These are phyloP conservation scores for Tretioscincus oriximinensis DNA, from an alignment of 2,113 vertebrate species.

Conservation along the genomic window DNA sequence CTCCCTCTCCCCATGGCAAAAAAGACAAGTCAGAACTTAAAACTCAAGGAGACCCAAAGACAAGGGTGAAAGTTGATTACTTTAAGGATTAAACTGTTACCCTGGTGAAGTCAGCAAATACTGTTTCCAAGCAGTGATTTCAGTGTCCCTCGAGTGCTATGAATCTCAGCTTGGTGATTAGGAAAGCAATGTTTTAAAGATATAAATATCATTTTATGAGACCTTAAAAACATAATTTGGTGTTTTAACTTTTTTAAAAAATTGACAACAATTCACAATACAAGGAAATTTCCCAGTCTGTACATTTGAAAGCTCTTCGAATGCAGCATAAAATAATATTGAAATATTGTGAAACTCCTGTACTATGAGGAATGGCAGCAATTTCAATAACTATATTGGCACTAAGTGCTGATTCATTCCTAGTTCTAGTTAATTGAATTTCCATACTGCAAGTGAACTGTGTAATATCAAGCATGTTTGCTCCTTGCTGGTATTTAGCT, in stretches of 20 bases:
- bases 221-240: slow-evolving; percentile 51
- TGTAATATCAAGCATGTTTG: slow-evolving; percentile 25
- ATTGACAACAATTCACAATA: slow-evolving; percentile 11
- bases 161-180: slow-evolving; percentile 64
- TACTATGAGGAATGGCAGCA: slow-evolving; percentile 1
- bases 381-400: slow-evolving; percentile 40
- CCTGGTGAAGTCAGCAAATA: slow-evolving; percentile 79
- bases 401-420: slow-evolving; percentile 19
- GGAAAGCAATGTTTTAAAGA: slow-evolving; percentile 65
- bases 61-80: slow-evolving; percentile 76
- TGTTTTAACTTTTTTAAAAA: slow-evolving; percentile 43
- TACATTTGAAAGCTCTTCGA: slow-evolving; percentile 18
- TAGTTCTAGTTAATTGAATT: slow-evolving; percentile 40
- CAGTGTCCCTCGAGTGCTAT: slow-evolving; percentile 72
- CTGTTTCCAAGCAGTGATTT: slow-evolving; percentile 77
- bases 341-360: slow-evolving; percentile 14
- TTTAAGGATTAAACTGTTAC: slow-evolving; percentile 80
- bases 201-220: slow-evolving; percentile 58
- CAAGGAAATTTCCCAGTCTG: slow-evolving; percentile 26
- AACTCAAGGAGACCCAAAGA: slow-evolving; percentile 69
- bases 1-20: slow-evolving; percentile 62
- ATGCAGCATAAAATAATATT: slow-evolving; percentile 20
- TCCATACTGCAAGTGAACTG: slow-evolving; percentile 3
- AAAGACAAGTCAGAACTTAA: slow-evolving; percentile 71
- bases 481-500: slow-evolving; percentile 19